phyloP scores from a whole-genome alignment of 2,888 invertebrate genomes.

The Callosobruchus maculatus region DNA sequence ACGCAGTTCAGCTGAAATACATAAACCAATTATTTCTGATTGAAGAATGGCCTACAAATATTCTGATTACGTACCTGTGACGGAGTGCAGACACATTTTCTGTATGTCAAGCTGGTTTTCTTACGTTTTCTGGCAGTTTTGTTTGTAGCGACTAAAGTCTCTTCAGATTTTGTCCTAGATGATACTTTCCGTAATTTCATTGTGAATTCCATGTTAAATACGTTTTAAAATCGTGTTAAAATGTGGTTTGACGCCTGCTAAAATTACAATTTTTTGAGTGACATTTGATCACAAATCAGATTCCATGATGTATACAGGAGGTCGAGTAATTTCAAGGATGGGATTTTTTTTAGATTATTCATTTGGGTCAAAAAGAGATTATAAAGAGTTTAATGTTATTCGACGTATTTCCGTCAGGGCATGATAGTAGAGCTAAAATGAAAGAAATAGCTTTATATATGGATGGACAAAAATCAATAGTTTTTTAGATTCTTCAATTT shows the following conservation, averaged over 20 bases:
- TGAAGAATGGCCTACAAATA: background rate
- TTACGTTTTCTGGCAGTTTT: background rate
- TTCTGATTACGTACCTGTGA: conserved; percentile 7
- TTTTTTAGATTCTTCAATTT: too few relatives aligned
- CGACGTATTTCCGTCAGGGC: too few relatives aligned
- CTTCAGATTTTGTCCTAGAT: conserved; percentile 19
- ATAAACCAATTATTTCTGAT: background rate
- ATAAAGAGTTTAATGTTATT: too few relatives aligned
- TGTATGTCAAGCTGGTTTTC: background rate
- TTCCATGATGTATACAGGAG: conserved; percentile 4
- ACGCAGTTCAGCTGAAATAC: background rate
- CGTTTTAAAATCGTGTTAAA: conserved; percentile 13
- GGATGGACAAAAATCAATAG: too few relatives aligned
- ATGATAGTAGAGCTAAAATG: too few relatives aligned
- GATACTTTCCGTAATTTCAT: conserved; percentile 27
- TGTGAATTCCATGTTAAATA: conserved; percentile 27
- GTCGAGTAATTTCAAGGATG: background rate
- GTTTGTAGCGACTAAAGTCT: conserved; percentile 8
- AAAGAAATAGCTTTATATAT: too few relatives aligned
- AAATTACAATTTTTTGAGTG: conserved; percentile 19
- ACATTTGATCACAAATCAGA: conserved; percentile 13
- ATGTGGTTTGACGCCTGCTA: conserved; percentile 29
- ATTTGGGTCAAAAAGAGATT: too few relatives aligned
- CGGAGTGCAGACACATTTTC: conserved; percentile 7
- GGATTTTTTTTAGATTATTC: too few relatives aligned